These are phyloP conservation scores for Brachyrhaphis roseni DNA, from an alignment of 2,797 vertebrate species.

Conservation along the genomic window DNA sequence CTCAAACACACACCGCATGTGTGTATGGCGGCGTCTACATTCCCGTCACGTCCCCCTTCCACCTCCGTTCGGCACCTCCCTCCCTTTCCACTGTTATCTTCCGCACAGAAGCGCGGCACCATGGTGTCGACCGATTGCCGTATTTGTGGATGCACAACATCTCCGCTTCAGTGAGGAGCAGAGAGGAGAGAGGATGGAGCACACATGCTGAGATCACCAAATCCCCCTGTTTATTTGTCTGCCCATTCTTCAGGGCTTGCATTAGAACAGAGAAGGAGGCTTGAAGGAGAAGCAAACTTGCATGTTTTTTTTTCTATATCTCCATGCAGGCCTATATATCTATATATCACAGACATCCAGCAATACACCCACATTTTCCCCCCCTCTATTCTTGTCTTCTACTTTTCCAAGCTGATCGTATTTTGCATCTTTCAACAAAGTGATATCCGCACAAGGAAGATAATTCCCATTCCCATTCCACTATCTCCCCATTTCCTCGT, in stretches of 20 bases:
- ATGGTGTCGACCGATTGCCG: constrained; percentile 30
- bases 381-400: background rate
- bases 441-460: constrained; percentile 32
- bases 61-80: constrained; percentile 50
- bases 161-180: constrained; percentile 55
- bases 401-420: constrained; percentile 10
- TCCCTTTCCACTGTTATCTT: constrained; percentile 48
- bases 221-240: constrained; percentile 46
- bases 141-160: constrained; percentile 57
- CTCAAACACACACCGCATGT: constrained; percentile 19
- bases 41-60: constrained; percentile 64
- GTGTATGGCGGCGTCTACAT: constrained; percentile 41
- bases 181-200: constrained; percentile 45
- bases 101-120: constrained; percentile 38
- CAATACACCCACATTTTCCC: constrained; percentile 24
- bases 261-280: constrained; percentile 38
- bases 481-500: constrained; percentile 17
- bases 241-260: constrained; percentile 33
- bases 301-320: background rate
- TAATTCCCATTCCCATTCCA: constrained; percentile 11
- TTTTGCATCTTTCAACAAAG: constrained; percentile 27
- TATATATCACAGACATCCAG: background rate
- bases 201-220: constrained; percentile 55
- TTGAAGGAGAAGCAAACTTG: constrained; percentile 30
- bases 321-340: constrained; percentile 14